Base-by-base conservation (phyloP, 37 sponge, comb jelly and placozoan genomes). In the Corticium candelabrum region DNA sequence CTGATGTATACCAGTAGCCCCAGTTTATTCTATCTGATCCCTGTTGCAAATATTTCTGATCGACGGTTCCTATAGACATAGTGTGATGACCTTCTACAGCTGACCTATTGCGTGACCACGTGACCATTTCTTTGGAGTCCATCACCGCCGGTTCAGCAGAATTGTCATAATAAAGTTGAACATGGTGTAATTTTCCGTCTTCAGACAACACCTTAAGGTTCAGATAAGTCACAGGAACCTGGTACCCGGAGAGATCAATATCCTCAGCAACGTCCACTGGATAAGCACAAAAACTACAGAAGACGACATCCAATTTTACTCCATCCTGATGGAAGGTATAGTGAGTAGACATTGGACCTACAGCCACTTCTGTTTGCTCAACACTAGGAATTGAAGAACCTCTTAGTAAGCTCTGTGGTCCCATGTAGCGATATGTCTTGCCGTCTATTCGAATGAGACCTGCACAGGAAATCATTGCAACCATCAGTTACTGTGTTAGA, bases 81-180 rank as follows among this genome's bases (percentile, higher is more conserved):
- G 81, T 77, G 3, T 2, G 41, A 0, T 38, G 40, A 7, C 80
- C 87, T 40, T 37, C n/a, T n/a, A 76, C 21, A 15, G 35, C 29
- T 43, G 74, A 15, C 31, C 35, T 0, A 0, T 27, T 79, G 1
- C 81, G 69, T 36, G 56, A 39, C 84, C 88, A 87, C 11, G 2
- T 21, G 30, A 87, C 81, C 2, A 67, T 37, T 76, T 80, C 80
- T 2, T 32, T 32, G 1, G 71, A 40, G 80, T 84, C 78, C 0
- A 0, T 7, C 35, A 87, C 84, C 27, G 84, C 75, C 31, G 84
- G 78, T 81, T 89, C 86, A 37, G 78, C 90, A 41, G 86, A 83
- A 50, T 86, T 89, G 71, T 89, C 90, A 57, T 87, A 90, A 41
- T 90, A 90, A n/a, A 90, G 30, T 15, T 76, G 15, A 11, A 90